Percentiles rank a stretch among this genome's conserved stretches.
Conservation (phyloP, 2,113 vertebrate species). For the Ornithorhynchus anatinus region DNA sequence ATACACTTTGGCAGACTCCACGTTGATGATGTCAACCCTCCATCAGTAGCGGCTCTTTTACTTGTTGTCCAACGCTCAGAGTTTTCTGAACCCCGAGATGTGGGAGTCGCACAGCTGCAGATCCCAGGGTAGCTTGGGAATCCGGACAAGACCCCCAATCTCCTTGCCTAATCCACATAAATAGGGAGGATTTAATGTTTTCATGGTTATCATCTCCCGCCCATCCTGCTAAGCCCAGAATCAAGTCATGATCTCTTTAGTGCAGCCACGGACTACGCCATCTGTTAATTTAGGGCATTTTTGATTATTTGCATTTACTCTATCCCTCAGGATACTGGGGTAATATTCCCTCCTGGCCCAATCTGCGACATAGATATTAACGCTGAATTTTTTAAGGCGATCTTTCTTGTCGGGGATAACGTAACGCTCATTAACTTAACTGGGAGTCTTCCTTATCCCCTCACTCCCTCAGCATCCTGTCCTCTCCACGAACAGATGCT, state of each 20-base stretch:
- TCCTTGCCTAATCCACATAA: background rate
- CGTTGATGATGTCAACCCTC: too few relatives aligned
- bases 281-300: conserved; percentile 30
- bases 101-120: conserved; percentile 9
- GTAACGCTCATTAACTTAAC: conserved; percentile 4
- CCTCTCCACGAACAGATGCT: background rate
- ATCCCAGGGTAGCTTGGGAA: background rate
- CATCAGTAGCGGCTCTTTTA: conserved; percentile 18
- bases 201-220: conserved; percentile 23
- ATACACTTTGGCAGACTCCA: too few relatives aligned
- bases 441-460: background rate
- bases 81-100: conserved; percentile 3
- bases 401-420: background rate
- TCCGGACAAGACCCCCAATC: background rate
- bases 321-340: conserved; percentile 4
- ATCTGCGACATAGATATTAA: conserved; percentile 36
- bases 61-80: conserved; percentile 2
- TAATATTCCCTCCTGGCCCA: conserved; percentile 25
- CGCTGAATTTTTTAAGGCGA: conserved; percentile 36
- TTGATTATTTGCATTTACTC: conserved; percentile 34
- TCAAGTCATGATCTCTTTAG: conserved; percentile 7
- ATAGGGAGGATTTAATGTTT: conserved; percentile 17
- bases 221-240: background rate
- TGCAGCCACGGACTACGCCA: conserved; percentile 14
- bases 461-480: background rate